A percentile compares a stretch with the other conserved stretches of the same genome.
phyloP scores from a whole-genome alignment of 2,888 invertebrate genomes.

The Hecatera dysodea region DNA sequence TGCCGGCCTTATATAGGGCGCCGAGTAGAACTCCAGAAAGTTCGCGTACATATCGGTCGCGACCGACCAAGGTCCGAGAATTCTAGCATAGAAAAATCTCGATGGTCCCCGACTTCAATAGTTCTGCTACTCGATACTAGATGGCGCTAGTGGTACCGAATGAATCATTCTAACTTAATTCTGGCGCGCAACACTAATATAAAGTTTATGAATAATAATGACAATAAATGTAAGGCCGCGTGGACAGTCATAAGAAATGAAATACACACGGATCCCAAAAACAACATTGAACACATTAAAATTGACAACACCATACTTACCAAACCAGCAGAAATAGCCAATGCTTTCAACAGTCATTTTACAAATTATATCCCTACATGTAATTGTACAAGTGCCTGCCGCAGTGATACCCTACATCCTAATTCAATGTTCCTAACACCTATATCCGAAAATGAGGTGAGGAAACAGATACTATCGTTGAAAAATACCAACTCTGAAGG shows the following conservation, averaged over 20 bases:
- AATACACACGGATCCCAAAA: not conserved
- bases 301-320: not conserved
- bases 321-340: not conserved
- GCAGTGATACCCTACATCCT: not conserved
- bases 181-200: no score
- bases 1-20: no score
- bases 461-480: not conserved
- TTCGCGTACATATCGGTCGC: no score
- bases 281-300: not conserved
- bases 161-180: no score
- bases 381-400: not conserved
- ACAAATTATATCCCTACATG: not conserved
- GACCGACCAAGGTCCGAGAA: no score
- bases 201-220: not conserved
- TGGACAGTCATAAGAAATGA: not conserved
- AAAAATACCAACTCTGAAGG: not conserved
- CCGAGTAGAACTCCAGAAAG: no score
- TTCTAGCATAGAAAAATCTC: no score
- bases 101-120: no score
- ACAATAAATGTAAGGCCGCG: not conserved
- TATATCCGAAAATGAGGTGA: conserved; percentile 1
- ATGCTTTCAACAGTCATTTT: not conserved
- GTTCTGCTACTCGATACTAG: no score
- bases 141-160: no score
- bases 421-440: conserved; percentile 8